A percentile compares a stretch with the other conserved stretches of the same genome.
Evolutionary conservation across 2,888 invertebrate species (phyloP).

Genomic region (Stegophylla sp.): DNA sequence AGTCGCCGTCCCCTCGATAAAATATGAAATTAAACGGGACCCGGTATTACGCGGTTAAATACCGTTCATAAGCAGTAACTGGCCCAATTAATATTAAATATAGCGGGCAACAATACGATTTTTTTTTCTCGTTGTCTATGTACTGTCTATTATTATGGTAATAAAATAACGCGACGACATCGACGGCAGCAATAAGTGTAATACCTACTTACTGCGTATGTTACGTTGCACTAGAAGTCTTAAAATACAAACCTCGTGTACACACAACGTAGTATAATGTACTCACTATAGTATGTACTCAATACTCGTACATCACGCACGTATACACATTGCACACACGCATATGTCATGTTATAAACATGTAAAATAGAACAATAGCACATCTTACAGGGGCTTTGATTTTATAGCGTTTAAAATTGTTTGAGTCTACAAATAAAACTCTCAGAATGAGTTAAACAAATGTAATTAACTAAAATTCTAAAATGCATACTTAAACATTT

Average conservation of each 20-base stretch:
- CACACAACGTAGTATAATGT: not conserved
- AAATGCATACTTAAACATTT: no score
- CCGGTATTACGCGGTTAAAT: slow-evolving; percentile 41
- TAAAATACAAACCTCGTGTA: not conserved
- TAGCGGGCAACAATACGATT: slow-evolving; percentile 21
- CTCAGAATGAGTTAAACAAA: no score
- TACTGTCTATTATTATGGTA: slow-evolving; percentile 33
- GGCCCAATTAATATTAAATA: slow-evolving; percentile 48
- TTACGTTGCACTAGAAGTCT: not conserved
- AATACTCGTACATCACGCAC: no score
- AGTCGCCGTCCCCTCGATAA: slow-evolving; percentile 23
- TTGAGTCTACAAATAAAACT: no score
- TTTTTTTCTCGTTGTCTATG: slow-evolving; percentile 13
- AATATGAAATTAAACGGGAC: slow-evolving; percentile 42
- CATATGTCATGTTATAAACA: not conserved
- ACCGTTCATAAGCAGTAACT: slow-evolving; percentile 49
- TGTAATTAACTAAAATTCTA: no score
- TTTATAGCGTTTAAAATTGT: no score
- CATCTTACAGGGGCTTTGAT: no score
- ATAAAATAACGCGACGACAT: slow-evolving; percentile 27
- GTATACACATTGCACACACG: no score
- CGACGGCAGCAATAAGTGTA: slow-evolving; percentile 10
- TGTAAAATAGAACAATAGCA: no score
- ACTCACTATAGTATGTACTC: no score
- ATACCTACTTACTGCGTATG: not conserved